These are phyloP conservation scores for Gymnobelideus leadbeateri DNA, from an alignment of 2,113 vertebrate species.

Conservation along the genomic window DNA sequence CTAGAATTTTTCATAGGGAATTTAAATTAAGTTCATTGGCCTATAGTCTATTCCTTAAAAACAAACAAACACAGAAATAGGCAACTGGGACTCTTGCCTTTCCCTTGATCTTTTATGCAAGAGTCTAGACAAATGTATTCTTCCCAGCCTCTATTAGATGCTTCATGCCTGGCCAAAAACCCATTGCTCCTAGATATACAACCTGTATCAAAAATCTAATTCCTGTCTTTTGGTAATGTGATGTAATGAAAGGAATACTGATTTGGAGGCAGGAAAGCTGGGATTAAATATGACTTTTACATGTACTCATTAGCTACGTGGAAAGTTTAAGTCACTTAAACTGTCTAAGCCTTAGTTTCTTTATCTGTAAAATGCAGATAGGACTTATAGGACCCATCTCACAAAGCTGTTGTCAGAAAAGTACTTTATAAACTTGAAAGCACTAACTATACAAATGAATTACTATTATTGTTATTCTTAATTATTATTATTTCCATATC, in stretches of 20 bases:
- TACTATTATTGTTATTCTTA: not conserved
- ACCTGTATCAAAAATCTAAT: not conserved
- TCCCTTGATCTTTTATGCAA: not conserved
- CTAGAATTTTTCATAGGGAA: not conserved
- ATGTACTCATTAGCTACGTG: not conserved
- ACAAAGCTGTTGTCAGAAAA: not conserved
- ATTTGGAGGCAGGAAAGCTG: not conserved
- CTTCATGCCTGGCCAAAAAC: not conserved
- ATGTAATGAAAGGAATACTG: not conserved
- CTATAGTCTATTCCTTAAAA: not conserved
- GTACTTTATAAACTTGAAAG: not conserved
- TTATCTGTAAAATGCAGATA: not conserved
- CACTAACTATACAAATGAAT: not conserved
- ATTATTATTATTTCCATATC: not conserved
- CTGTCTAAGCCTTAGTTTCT: not conserved
- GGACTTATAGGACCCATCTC: not conserved
- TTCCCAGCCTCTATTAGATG: not conserved
- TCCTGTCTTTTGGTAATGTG: not conserved
- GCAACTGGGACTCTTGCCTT: not conserved
- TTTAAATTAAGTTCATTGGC: not conserved
- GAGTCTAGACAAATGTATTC: not conserved
- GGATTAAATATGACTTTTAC: not conserved
- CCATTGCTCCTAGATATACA: not conserved
- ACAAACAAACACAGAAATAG: not conserved
- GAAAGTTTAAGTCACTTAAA: not conserved